Conservation (phyloP, 2,797 vertebrate genomes). For the Pseudochirops cupreus region DNA sequence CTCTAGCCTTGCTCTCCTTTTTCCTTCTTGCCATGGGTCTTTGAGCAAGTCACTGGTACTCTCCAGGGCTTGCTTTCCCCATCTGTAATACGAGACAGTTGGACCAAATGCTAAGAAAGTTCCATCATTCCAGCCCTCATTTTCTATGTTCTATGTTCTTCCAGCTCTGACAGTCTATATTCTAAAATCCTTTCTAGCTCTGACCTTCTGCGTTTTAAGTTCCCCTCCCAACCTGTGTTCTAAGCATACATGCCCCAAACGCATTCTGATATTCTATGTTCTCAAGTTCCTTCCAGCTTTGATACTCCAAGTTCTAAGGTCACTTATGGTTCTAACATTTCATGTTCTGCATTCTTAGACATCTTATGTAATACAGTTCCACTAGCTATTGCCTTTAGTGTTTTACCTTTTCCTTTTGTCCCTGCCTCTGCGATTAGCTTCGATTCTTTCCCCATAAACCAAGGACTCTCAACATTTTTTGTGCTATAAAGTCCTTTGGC, state of each 20-base stretch:
- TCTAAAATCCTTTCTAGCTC: neutral
- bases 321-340: neutral
- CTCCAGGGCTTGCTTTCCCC: neutral
- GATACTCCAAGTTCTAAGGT: neutral
- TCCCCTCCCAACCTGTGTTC: neutral
- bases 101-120: neutral
- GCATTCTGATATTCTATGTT: neutral
- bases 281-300: neutral
- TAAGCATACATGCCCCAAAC: neutral
- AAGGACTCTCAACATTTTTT: neutral
- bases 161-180: neutral
- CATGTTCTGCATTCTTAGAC: neutral
- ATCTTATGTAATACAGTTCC: neutral
- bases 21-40: neutral
- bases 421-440: neutral
- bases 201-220: neutral
- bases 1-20: neutral
- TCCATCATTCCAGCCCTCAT: neutral
- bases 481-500: neutral
- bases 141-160: neutral
- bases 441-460: neutral
- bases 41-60: neutral
- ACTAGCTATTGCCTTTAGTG: neutral
- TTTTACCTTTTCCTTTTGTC: neutral
- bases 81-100: neutral